Evolutionary conservation across 2,888 invertebrate species (phyloP).

Genomic region (Euspilapteryx auroguttella): DNA sequence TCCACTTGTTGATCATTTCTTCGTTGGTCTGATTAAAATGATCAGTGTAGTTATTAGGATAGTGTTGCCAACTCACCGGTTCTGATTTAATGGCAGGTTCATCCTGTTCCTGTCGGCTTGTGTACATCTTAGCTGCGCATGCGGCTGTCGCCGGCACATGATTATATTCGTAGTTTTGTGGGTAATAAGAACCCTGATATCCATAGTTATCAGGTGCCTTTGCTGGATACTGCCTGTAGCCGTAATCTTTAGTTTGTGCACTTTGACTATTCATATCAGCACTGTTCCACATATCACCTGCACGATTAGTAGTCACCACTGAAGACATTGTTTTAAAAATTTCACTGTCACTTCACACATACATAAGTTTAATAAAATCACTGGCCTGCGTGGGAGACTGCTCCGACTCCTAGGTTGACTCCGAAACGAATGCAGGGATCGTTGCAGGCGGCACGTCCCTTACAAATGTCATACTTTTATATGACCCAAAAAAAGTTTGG

Average conservation of each 20-base stretch:
- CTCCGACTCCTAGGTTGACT: slow-evolving; percentile 36
- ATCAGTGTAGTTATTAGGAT: slow-evolving; percentile 18
- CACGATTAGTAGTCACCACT: slow-evolving; percentile 31
- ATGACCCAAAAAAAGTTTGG: slow-evolving; percentile 58
- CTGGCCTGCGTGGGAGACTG: slow-evolving; percentile 42
- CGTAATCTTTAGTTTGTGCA: slow-evolving; percentile 24
- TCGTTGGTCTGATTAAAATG: slow-evolving; percentile 17
- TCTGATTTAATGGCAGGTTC: slow-evolving; percentile 27
- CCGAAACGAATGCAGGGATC: slow-evolving; percentile 53
- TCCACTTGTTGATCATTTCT: slow-evolving; percentile 36
- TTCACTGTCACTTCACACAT: slow-evolving; percentile 13
- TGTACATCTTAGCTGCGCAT: slow-evolving; percentile 18
- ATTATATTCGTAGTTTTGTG: slow-evolving; percentile 20
- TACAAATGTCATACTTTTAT: slow-evolving; percentile 57
- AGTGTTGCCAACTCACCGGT: slow-evolving; percentile 28
- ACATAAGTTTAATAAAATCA: slow-evolving; percentile 16
- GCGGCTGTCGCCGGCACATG: slow-evolving; percentile 16
- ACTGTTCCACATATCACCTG: slow-evolving; percentile 48
- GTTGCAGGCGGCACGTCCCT: slow-evolving; percentile 47
- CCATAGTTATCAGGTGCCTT: slow-evolving; percentile 21
- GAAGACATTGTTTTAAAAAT: slow-evolving; percentile 25
- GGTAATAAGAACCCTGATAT: slow-evolving; percentile 23
- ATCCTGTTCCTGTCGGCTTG: slow-evolving; percentile 15
- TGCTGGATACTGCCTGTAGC: slow-evolving; percentile 24
- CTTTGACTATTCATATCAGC: slow-evolving; percentile 27